These are phyloP conservation scores for Oreocharis arfaki DNA, from an alignment of 2,113 vertebrate genomes.

Conservation along the genomic window DNA sequence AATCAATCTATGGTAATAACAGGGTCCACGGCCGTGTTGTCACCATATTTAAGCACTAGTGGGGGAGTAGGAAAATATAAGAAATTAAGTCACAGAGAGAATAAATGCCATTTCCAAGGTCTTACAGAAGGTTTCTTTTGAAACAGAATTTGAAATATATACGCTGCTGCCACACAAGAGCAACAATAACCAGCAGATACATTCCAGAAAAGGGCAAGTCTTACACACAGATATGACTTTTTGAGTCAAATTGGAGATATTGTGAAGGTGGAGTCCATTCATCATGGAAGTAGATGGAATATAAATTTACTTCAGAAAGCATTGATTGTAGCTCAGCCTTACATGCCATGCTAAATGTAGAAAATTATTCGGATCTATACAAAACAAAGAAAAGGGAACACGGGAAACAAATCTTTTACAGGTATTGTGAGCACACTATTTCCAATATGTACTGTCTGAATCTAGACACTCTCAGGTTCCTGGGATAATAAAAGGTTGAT, in stretches of 20 bases:
- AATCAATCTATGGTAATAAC: neutral
- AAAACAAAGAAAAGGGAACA: neutral
- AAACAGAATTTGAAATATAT: neutral
- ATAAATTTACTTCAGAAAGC: neutral
- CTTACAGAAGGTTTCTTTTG: neutral
- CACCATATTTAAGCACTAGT: neutral
- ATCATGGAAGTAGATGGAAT: neutral
- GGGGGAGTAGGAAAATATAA: neutral
- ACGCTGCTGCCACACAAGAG: neutral
- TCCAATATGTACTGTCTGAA: neutral
- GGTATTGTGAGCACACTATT: neutral
- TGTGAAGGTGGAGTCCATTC: neutral
- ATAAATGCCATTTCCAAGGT: neutral
- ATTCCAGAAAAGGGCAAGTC: neutral
- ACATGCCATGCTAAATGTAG: neutral
- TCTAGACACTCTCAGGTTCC: neutral
- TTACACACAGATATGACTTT: neutral
- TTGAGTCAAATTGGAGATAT: neutral
- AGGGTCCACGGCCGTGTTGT: neutral
- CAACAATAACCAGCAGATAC: neutral
- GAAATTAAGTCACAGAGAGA: neutral
- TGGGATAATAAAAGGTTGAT: neutral
- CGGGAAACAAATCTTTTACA: neutral
- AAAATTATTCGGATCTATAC: neutral
- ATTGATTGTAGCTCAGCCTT: neutral